A percentile compares a stretch with the other conserved stretches of the same genome.
Conservation (phyloP, 1,140 invertebrate genomes). For the Parasteatoda tepidariorum region DNA sequence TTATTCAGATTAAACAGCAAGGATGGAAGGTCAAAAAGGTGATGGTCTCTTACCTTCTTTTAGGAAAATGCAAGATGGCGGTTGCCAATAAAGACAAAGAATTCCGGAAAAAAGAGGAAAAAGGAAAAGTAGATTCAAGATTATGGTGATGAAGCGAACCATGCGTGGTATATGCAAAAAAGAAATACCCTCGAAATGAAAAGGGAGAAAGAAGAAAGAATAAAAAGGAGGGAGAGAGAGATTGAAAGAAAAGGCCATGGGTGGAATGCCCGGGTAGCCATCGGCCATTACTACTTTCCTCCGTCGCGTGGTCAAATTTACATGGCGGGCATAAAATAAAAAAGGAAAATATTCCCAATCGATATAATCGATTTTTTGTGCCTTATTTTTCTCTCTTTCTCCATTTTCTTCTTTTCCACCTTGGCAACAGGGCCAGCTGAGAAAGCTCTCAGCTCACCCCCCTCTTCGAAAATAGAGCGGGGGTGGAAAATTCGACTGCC, state of each 20-base stretch:
- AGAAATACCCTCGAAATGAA: slow-evolving; percentile 48
- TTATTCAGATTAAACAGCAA: too few species aligned
- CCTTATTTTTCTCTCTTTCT: slow-evolving; percentile 30
- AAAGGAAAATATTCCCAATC: slow-evolving; percentile 54
- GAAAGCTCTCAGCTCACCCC: slow-evolving; percentile 54
- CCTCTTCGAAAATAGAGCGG: neutral
- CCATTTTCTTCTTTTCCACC: slow-evolving; percentile 50
- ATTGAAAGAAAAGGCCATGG: neutral
- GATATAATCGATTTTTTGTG: slow-evolving; percentile 55
- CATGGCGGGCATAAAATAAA: slow-evolving; percentile 59
- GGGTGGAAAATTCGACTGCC: slow-evolving; percentile 12
- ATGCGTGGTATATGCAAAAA: slow-evolving; percentile 54
- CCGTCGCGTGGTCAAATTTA: slow-evolving; percentile 58
- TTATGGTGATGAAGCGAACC: slow-evolving; percentile 56
- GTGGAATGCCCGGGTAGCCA: slow-evolving; percentile 48
- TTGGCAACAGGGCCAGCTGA: slow-evolving; percentile 58
- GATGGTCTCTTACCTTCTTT: slow-evolving; percentile 28
- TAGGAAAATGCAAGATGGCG: slow-evolving; percentile 43
- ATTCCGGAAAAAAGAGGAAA: neutral
- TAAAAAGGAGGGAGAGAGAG: slow-evolving; percentile 1
- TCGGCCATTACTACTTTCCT: slow-evolving; percentile 55
- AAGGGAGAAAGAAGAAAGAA: slow-evolving; percentile 8
- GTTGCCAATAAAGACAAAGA: slow-evolving; percentile 52
- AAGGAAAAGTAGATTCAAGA: slow-evolving; percentile 51
- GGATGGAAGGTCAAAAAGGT: too few species aligned